These are phyloP conservation scores for Formica selysi DNA, from an alignment of 1,140 invertebrate genomes.

Conservation along the genomic window DNA sequence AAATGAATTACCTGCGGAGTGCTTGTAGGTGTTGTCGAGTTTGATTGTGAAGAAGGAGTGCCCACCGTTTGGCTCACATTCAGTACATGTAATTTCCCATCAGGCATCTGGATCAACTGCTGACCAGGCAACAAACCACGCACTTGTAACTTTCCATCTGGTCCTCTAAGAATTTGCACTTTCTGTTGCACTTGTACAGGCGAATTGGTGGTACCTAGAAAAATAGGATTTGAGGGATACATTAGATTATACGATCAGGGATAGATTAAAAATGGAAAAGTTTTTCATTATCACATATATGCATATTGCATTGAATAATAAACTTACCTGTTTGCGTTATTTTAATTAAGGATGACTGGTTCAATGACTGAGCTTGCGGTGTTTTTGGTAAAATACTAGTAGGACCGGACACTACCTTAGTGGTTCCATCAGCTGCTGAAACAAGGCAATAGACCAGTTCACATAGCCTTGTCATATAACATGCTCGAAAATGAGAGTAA, in stretches of 20 bases:
- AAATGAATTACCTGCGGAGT: constrained; percentile 62
- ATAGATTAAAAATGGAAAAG: not conserved
- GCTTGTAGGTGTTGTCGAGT: constrained; percentile 70
- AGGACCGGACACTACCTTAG: constrained; percentile 89
- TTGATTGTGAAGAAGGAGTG: constrained; percentile 70
- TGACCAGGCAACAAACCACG: constrained; percentile 97
- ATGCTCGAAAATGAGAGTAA: constrained; percentile 28
- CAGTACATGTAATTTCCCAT: constrained; percentile 96
- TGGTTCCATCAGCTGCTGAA: constrained; percentile 91
- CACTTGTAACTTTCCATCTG: constrained; percentile 97
- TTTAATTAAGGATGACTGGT: constrained; percentile 85
- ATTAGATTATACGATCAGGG: not conserved
- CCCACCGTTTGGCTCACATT: constrained; percentile 87
- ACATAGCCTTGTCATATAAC: constrained; percentile 13
- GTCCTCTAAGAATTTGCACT: constrained; percentile 95
- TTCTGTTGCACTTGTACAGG: constrained; percentile 88
- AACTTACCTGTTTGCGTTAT: constrained; percentile 74
- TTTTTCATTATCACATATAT: not conserved
- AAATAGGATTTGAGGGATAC: not conserved
- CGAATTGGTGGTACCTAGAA: constrained; percentile 68
- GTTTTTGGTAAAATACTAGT: constrained; percentile 87
- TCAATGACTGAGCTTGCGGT: constrained; percentile 76
- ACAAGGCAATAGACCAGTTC: constrained; percentile 44
- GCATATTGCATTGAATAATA: not conserved
- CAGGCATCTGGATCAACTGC: constrained; percentile 96